Conservation (phyloP, 2,888 invertebrate genomes). For the Steinernema carpocapsae region DNA sequence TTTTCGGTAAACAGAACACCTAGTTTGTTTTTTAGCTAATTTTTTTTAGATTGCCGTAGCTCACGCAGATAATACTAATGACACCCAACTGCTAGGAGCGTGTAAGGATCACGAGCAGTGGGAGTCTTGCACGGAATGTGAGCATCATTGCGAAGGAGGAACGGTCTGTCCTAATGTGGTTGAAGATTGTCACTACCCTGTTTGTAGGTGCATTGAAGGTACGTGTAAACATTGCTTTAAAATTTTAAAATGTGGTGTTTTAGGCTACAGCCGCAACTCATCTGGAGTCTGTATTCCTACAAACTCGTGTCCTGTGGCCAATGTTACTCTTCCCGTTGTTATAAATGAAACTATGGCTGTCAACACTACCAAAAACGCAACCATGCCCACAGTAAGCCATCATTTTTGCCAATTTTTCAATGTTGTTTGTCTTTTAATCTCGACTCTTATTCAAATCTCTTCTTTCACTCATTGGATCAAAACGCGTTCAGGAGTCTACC, state of each 20-base stretch:
- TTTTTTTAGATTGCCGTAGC: background rate
- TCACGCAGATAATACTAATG: background rate
- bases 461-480: too few relatives aligned
- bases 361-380: too few relatives aligned
- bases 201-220: constrained; percentile 8
- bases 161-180: background rate
- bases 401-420: too few relatives aligned
- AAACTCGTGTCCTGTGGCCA: background rate
- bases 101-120: constrained; percentile 11
- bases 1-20: background rate
- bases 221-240: background rate
- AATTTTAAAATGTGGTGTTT: background rate
- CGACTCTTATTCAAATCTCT: too few relatives aligned
- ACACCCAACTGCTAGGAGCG: background rate
- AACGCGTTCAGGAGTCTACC: too few relatives aligned
- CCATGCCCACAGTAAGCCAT: too few relatives aligned
- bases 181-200: background rate
- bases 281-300: constrained; percentile 10
- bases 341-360: too few relatives aligned
- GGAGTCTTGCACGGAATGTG: background rate
- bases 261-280: background rate
- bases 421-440: too few relatives aligned
- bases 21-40: background rate
- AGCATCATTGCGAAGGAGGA: background rate
- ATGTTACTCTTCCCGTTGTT: background rate